Conservation (phyloP, 37 sponge, comb jelly and placozoan species). For the Diacarnus erythraeanus region DNA sequence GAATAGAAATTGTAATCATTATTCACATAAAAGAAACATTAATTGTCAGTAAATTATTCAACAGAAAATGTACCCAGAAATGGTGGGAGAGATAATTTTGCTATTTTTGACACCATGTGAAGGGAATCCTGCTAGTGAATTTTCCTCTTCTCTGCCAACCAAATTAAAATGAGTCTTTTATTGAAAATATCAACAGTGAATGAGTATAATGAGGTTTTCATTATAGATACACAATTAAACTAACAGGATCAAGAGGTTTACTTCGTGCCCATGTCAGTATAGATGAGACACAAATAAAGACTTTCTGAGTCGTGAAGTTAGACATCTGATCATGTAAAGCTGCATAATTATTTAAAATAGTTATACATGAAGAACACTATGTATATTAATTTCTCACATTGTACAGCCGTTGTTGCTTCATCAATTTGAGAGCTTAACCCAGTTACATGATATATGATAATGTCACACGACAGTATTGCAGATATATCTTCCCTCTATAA, state of each 20-base stretch:
- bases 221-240: too few relatives aligned
- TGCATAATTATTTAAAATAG: conserved; percentile 19
- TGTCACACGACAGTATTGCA: conserved; percentile 76
- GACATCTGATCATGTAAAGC: conserved; percentile 81
- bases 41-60: too few relatives aligned
- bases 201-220: neutral
- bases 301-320: conserved; percentile 67
- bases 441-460: conserved; percentile 81
- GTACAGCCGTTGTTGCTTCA: conserved; percentile 76
- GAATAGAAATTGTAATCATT: too few relatives aligned
- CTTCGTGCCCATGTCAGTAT: conserved; percentile 93
- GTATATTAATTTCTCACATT: conserved; percentile 38
- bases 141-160: too few relatives aligned
- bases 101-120: too few relatives aligned
- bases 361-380: neutral
- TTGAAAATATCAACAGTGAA: neutral
- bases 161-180: too few relatives aligned
- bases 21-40: too few relatives aligned
- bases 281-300: conserved; percentile 90
- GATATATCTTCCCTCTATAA: too few relatives aligned
- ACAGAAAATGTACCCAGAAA: too few relatives aligned
- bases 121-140: too few relatives aligned
- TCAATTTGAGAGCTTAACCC: conserved; percentile 56
- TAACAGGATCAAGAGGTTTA: conserved; percentile 88
- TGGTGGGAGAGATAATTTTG: neutral